Percentiles rank a stretch among this genome's conserved stretches.
These are phyloP conservation scores for Syngnathus typhle DNA, from an alignment of 2,113 vertebrate species.

Conservation along the genomic window DNA sequence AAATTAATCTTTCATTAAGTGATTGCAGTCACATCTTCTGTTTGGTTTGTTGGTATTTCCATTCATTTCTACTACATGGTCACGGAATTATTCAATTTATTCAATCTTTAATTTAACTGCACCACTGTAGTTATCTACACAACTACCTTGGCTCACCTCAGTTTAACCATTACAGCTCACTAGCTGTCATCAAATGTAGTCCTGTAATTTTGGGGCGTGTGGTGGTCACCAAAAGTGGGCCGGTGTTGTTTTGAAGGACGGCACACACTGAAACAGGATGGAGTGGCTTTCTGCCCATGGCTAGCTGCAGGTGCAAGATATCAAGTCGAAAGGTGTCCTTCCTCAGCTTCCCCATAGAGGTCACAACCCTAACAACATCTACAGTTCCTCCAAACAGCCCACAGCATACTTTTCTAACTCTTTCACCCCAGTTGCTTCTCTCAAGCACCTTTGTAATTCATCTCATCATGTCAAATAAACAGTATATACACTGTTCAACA, in stretches of 20 bases:
- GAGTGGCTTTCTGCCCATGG: slow-evolving; percentile 46
- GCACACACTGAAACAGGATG: slow-evolving; percentile 28
- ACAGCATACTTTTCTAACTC: slow-evolving; percentile 14
- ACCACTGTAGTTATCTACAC: too few species aligned
- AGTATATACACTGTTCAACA: slow-evolving; percentile 55
- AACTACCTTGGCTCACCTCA: too few species aligned
- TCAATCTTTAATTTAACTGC: too few species aligned
- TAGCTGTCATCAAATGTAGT: too few species aligned
- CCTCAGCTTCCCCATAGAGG: slow-evolving; percentile 42
- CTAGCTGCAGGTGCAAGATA: slow-evolving; percentile 52
- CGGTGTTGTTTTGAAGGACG: slow-evolving; percentile 18
- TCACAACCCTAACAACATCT: slow-evolving; percentile 36
- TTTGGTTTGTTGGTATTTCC: too few species aligned
- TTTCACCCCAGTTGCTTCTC: slow-evolving; percentile 25
- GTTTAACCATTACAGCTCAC: too few species aligned
- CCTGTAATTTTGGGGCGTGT: background rate
- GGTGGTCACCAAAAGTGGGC: slow-evolving; percentile 9
- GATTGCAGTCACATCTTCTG: too few species aligned
- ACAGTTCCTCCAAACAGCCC: slow-evolving; percentile 36
- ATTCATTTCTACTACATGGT: too few species aligned
- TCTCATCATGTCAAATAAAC: slow-evolving; percentile 58
- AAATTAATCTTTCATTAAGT: too few species aligned
- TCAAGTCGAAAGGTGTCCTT: slow-evolving; percentile 53
- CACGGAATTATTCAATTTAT: too few species aligned
- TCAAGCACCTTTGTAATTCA: slow-evolving; percentile 4